These are phyloP conservation scores for Scartelaos histophorus DNA, from an alignment of 2,113 vertebrate genomes.

Conservation along the genomic window DNA sequence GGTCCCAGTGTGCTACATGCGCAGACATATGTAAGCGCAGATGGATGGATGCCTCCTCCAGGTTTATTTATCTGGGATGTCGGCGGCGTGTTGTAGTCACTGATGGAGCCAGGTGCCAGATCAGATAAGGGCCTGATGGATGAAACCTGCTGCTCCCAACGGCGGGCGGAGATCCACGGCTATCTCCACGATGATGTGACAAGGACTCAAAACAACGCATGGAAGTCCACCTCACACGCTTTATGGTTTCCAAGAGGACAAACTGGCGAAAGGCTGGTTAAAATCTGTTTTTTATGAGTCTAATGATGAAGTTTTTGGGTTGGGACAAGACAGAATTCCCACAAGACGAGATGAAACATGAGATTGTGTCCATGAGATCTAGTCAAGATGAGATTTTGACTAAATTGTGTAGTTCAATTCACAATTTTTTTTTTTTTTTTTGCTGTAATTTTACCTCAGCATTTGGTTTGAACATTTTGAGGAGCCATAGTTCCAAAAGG, in stretches of 20 bases:
- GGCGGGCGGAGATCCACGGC: slow-evolving; percentile 40
- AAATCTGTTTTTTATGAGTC: too few relatives aligned
- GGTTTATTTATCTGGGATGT: slow-evolving; percentile 70
- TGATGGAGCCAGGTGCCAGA: slow-evolving; percentile 68
- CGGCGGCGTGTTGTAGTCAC: slow-evolving; percentile 63
- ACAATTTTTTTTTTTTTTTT: too few relatives aligned
- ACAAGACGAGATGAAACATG: too few relatives aligned
- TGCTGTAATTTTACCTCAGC: too few relatives aligned
- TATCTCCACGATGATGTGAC: slow-evolving; percentile 17
- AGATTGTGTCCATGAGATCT: too few relatives aligned
- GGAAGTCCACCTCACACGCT: background rate
- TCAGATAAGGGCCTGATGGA: slow-evolving; percentile 64
- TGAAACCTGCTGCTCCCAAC: slow-evolving; percentile 57
- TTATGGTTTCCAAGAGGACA: slow-evolving; percentile 1
- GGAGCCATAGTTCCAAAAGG: too few relatives aligned
- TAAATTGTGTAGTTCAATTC: too few relatives aligned
- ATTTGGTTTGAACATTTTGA: too few relatives aligned
- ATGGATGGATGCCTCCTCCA: slow-evolving; percentile 66
- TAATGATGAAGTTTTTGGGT: too few relatives aligned
- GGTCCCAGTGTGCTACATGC: slow-evolving; percentile 61
- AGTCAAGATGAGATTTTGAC: too few relatives aligned
- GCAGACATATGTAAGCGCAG: slow-evolving; percentile 72
- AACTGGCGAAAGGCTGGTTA: background rate
- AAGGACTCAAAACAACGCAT: slow-evolving; percentile 17
- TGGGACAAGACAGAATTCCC: too few relatives aligned